Base-by-base conservation (phyloP, 2,888 invertebrate species). In the Euclidia mi region DNA sequence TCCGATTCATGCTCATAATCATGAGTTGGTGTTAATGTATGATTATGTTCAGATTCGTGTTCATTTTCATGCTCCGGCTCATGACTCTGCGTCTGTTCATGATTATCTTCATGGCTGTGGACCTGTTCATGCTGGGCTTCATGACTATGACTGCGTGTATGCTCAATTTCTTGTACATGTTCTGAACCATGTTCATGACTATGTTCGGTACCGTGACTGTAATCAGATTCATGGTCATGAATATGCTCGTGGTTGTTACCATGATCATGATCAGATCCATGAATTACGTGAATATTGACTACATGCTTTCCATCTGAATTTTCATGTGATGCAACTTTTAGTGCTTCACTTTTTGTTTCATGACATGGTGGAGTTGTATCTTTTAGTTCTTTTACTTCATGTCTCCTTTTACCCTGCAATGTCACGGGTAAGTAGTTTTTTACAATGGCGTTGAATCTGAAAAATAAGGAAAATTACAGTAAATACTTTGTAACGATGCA, bases 401-500 rank as follows among this genome's bases (percentile, higher is more conserved):
- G 35, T 51, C 77, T 49, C 0, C 0, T 57, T n/a, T 64, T 76
- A 3, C 37, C 49, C 47, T 75, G 74, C 7, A 57, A 59, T 10
- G 46, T 31, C 3, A 45, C 57, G 0, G 91, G 91, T 15, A 88
- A 73, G 62, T 89, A 88, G 47, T 85, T 89, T 73, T 85, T 91
- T 1, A 94, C 91, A 0, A 93, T 78, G 31, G 92, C 93, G 47
- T 93, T 94, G 56, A 93, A 94, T 61, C 93, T 94, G 3, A 51
- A 46, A 40, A 20, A 64, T 45, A 56, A 3, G 51, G 28, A 45
- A 10, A 6, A 28, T 51, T 63, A 50, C 28, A 14, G 3, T 34
- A 12, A 7, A 3, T 25, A 25, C 7, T 25, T 25, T 6, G n/a
- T 0, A 40, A 18, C n/a, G 6, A 11, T 17, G 15, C 7, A 11